These are phyloP conservation scores for Brachypteracias leptosomus DNA, from an alignment of 2,113 vertebrate genomes.

Conservation along the genomic window DNA sequence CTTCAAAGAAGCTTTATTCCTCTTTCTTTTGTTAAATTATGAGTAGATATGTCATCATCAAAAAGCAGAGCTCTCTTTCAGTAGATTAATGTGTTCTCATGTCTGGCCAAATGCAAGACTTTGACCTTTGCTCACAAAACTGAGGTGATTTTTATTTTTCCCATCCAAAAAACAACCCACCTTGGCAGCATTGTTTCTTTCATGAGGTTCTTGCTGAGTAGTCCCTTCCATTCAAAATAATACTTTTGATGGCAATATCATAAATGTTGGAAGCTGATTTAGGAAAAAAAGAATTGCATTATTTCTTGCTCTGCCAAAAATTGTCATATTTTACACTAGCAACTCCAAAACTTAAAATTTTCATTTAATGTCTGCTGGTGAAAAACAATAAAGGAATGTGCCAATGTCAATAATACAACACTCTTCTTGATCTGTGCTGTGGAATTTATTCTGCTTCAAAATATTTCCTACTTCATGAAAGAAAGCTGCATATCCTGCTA, in stretches of 20 bases:
- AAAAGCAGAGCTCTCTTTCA: neutral
- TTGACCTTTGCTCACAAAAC: neutral
- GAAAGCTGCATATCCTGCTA: neutral
- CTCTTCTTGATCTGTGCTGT: neutral
- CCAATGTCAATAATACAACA: neutral
- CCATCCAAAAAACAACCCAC: neutral
- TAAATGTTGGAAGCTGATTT: neutral
- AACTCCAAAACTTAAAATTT: neutral
- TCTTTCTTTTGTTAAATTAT: neutral
- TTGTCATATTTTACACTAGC: neutral
- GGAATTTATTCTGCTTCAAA: neutral
- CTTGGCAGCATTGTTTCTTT: neutral
- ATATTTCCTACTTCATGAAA: neutral
- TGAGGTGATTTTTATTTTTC: neutral
- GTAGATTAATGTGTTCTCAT: neutral
- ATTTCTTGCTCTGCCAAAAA: neutral
- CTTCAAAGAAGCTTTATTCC: neutral
- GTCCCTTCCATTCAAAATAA: neutral
- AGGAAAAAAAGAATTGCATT: neutral
- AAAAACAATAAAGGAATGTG: neutral
- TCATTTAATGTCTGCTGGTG: neutral
- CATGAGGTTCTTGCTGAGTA: neutral
- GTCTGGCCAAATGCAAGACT: neutral
- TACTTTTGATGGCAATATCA: neutral
- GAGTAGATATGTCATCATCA: neutral